Base-by-base conservation (phyloP, 2,888 invertebrate species). In the Eristalinus aeneus region DNA sequence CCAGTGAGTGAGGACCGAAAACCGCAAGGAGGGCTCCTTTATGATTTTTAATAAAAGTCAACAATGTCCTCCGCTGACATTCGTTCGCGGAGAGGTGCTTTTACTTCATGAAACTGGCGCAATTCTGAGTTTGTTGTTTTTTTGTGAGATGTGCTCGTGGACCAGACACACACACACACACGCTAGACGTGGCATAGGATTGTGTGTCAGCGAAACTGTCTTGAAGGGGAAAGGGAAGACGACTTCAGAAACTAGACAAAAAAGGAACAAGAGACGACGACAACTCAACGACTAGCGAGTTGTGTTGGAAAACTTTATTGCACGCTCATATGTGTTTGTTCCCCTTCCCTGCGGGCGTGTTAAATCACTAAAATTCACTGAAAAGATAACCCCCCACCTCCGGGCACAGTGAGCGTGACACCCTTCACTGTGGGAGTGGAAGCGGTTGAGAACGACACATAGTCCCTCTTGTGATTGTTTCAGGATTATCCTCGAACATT, bases 21-120 rank as follows among this genome's bases (percentile, higher is more conserved):
- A 34, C 34, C 32, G 68, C 67, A 83, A 74, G 65, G 65, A 9
- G 10, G 11, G 36, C 53, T 36, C 61, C 71, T 75, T 84, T 75
- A 84, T 79, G 74, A 71, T 79, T 84, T 84, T 71, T 79, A 84
- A 84, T 79, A 79, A 84, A 79, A 75, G 34, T 69, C 20, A 75
- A 39, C 39, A 77, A 56, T 16, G 46, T 54, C 6, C 23, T 65
- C 71, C 61, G 39, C 64, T 31, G 54, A 36, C 23, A 12, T 73
- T 61, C 69, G 64, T 31, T 5, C 34, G 67, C 60, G 56, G 23
- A 65, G 46, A 46, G 16, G 46, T 16, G 54, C 64, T 65, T 74
- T 58, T 79, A 74, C 54, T 79, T 71, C 64, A 75, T 74, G 71
- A 84, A 84, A 79, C 64, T 79, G 69, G 61, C 64, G 54, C 71